These are phyloP conservation scores for Cirrhinus molitorella DNA, from an alignment of 2,797 vertebrate genomes.

Conservation along the genomic window DNA sequence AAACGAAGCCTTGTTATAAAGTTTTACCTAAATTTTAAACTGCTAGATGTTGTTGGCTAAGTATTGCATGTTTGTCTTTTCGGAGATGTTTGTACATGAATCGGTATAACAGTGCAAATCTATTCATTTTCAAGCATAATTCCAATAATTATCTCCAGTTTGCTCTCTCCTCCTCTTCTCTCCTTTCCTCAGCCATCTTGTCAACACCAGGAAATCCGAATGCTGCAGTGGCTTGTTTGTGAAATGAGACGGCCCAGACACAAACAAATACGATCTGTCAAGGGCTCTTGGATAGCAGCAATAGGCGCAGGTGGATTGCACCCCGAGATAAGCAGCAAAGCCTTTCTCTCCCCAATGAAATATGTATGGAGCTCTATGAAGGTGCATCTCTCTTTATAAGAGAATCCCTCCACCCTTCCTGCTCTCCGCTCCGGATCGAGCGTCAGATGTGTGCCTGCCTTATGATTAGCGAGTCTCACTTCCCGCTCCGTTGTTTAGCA, in stretches of 20 bases:
- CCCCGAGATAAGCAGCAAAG: slow-evolving; percentile 71
- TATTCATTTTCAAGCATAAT: neutral
- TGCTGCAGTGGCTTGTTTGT: slow-evolving; percentile 57
- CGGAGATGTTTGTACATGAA: neutral
- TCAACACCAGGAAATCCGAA: slow-evolving; percentile 50
- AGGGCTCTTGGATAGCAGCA: slow-evolving; percentile 69
- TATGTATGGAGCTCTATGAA: slow-evolving; percentile 72
- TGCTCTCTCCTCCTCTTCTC: slow-evolving; percentile 4
- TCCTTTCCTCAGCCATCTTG: neutral
- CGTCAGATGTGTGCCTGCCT: slow-evolving; percentile 48
- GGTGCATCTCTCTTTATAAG: slow-evolving; percentile 69
- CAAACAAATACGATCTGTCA: slow-evolving; percentile 76
- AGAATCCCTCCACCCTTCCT: slow-evolving; percentile 44
- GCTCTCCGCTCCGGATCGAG: slow-evolving; percentile 22
- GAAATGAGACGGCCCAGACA: slow-evolving; percentile 72
- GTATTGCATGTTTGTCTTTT: neutral
- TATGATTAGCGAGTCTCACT: slow-evolving; percentile 18
- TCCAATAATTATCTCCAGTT: neutral
- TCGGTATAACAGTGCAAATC: neutral
- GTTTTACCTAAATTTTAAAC: neutral
- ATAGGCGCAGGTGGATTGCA: slow-evolving; percentile 62
- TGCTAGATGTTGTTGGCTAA: neutral
- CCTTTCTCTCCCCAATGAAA: slow-evolving; percentile 73
- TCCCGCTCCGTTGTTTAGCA: slow-evolving; percentile 35
- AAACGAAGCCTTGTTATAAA: neutral